phyloP scores from a whole-genome alignment of 2,797 vertebrate species.

The Megalops cyprinoides region DNA sequence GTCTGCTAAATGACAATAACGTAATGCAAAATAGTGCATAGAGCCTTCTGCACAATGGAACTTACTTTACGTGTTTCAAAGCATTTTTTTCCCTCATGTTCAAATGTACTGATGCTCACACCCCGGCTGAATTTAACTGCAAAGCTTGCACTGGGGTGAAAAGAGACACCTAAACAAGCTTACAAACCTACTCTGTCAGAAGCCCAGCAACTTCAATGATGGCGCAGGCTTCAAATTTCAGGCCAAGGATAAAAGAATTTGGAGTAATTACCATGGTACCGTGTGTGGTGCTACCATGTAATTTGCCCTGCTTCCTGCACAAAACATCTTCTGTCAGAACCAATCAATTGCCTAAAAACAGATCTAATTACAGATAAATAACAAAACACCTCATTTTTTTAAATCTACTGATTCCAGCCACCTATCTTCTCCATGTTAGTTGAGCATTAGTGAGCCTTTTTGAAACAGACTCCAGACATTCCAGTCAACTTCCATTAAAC shows the following conservation, averaged over 20 bases:
- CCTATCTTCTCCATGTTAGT: not conserved
- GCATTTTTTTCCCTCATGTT: too few relatives aligned
- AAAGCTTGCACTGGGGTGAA: too few relatives aligned
- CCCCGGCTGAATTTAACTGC: too few relatives aligned
- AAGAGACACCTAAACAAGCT: conserved; percentile 22
- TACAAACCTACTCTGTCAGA: conserved; percentile 15
- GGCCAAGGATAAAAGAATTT: conserved; percentile 21
- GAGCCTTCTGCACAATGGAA: too few relatives aligned
- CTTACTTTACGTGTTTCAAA: too few relatives aligned
- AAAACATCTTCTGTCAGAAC: conserved; percentile 1
- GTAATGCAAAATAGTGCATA: too few relatives aligned
- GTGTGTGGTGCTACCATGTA: conserved; percentile 13
- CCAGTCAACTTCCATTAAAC: not conserved
- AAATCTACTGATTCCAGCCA: not conserved
- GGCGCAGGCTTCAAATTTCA: conserved; percentile 11
- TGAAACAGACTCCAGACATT: not conserved
- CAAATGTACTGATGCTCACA: too few relatives aligned
- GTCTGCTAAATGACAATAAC: too few relatives aligned
- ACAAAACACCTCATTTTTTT: not conserved
- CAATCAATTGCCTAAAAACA: not conserved
- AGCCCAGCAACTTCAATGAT: conserved; percentile 7
- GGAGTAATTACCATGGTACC: conserved; percentile 23
- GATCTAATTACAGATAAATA: conserved; percentile 16
- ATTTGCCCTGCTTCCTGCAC: conserved; percentile 13
- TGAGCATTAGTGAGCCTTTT: not conserved